A percentile compares a stretch with the other conserved stretches of the same genome.
These are phyloP conservation scores for Synergus gifuensis DNA, from an alignment of 2,888 invertebrate genomes.

Conservation along the genomic window DNA sequence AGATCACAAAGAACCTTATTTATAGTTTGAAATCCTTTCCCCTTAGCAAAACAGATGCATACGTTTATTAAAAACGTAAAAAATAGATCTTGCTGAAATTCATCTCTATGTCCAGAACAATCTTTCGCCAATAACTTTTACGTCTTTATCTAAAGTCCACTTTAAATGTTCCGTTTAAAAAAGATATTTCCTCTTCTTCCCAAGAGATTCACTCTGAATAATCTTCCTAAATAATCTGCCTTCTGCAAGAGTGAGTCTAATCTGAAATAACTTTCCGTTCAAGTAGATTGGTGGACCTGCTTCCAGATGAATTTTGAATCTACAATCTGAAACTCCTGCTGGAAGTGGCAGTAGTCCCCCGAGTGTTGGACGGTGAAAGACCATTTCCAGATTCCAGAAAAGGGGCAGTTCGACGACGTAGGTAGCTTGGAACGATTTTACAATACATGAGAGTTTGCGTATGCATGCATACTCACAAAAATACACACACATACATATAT, in stretches of 20 bases:
- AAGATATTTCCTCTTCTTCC: neutral
- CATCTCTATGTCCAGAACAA: no score
- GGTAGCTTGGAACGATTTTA: slow-evolving; percentile 2
- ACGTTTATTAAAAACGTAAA: neutral
- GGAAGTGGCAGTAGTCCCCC: slow-evolving; percentile 10
- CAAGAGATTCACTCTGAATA: neutral
- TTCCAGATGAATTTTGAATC: slow-evolving; percentile 20
- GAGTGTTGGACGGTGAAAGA: slow-evolving; percentile 36
- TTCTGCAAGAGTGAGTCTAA: slow-evolving; percentile 2
- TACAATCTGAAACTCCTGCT: neutral
- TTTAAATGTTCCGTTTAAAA: no score
- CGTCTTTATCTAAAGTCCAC: no score
- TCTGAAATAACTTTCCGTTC: slow-evolving; percentile 22
- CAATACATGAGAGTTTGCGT: neutral
- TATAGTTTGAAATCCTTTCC: neutral
- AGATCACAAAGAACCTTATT: neutral
- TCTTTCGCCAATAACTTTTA: no score
- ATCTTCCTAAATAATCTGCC: slow-evolving; percentile 22
- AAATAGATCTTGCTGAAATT: neutral
- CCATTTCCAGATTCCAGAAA: slow-evolving; percentile 9
- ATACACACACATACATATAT: neutral
- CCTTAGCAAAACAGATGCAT: neutral
- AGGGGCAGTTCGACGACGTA: neutral
- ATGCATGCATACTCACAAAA: neutral
- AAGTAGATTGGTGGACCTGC: neutral